These are phyloP conservation scores for Zapornia atra DNA, from an alignment of 2,113 vertebrate species.

Conservation along the genomic window DNA sequence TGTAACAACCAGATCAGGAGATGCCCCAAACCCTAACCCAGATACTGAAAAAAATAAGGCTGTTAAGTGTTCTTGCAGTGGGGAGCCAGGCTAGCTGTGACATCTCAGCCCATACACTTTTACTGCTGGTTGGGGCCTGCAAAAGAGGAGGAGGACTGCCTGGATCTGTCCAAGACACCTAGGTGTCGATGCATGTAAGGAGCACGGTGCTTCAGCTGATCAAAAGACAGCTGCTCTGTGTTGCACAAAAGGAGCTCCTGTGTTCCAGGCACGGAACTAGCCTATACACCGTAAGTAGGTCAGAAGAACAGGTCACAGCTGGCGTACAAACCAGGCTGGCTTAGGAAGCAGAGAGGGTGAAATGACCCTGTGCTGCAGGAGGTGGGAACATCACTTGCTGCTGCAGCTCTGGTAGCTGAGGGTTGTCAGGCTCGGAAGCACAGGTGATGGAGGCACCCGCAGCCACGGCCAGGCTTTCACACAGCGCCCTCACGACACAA, in stretches of 20 bases:
- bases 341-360: neutral
- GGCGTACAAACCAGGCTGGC: neutral
- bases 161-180: neutral
- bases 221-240: neutral
- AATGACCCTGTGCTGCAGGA: neutral
- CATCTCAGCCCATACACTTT: neutral
- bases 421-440: accelerated
- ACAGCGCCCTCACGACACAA: accelerated
- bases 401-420: neutral
- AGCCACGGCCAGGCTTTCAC: accelerated
- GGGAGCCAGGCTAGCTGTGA: neutral
- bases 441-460: accelerated
- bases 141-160: neutral
- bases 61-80: neutral
- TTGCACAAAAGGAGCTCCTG: neutral
- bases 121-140: neutral
- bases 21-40: neutral
- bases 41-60: neutral
- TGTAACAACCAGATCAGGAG: neutral
- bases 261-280: neutral
- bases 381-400: neutral
- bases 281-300: accelerated
- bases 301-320: neutral
- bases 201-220: neutral
- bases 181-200: neutral